Percentiles rank a stretch among this genome's conserved stretches.
Conservation (phyloP, 2,797 vertebrate species). For the Balearica regulorum region DNA sequence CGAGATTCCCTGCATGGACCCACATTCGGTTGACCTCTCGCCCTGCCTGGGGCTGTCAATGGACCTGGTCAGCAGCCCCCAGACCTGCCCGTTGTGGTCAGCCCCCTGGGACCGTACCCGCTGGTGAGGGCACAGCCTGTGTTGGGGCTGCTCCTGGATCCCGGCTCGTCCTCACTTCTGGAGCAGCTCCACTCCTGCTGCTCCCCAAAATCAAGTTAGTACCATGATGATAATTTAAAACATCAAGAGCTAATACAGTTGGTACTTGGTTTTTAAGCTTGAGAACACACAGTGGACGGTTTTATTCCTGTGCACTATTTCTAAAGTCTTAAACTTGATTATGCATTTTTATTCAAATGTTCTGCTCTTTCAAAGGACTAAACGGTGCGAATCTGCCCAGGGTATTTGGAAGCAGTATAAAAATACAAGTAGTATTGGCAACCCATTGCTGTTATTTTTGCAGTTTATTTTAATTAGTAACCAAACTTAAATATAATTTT, state of each 20-base stretch:
- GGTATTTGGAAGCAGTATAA: not conserved
- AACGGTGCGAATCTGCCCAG: not conserved
- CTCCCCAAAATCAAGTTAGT: not conserved
- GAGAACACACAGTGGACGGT: not conserved
- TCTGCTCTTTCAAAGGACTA: not conserved
- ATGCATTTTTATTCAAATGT: not conserved
- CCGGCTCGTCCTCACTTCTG: not conserved
- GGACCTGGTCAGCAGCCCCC: not conserved
- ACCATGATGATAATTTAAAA: not conserved
- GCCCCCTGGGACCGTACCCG: too few relatives aligned
- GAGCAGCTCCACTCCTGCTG: not conserved
- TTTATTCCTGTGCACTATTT: not conserved
- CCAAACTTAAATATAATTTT: conserved; percentile 1
- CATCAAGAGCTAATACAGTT: not conserved
- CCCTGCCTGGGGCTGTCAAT: not conserved
- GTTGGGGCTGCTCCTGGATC: fast-evolving
- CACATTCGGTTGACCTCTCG: fast-evolving
- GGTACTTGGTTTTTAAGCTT: not conserved
- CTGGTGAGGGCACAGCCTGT: not conserved
- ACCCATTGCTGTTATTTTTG: not conserved
- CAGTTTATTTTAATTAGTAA: conserved; percentile 26
- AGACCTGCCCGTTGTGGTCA: not conserved
- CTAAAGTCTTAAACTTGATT: not conserved
- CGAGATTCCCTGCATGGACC: fast-evolving
- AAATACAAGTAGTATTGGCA: conserved; percentile 7